Conservation (phyloP, 2,113 vertebrate species). For the Stigmatopora nigra region DNA sequence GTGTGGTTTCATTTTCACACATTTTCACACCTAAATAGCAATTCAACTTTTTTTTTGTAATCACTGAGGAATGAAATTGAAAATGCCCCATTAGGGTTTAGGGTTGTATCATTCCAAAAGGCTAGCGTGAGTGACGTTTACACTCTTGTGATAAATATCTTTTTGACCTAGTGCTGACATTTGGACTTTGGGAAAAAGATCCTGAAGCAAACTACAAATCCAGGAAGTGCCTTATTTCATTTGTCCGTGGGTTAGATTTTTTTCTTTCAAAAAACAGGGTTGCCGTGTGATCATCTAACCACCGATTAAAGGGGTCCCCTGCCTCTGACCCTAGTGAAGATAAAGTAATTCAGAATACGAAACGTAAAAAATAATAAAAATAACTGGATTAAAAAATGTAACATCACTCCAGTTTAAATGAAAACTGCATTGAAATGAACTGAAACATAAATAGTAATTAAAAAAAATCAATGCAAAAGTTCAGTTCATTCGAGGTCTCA, state of each 20-base stretch:
- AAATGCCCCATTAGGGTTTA: not conserved
- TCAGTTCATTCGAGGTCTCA: not conserved
- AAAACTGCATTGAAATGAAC: conserved; percentile 2
- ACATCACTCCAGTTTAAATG: conserved; percentile 9
- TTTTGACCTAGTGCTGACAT: conserved; percentile 8
- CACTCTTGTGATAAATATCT: conserved; percentile 6
- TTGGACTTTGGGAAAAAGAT: conserved; percentile 7
- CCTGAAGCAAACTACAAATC: conserved; percentile 2
- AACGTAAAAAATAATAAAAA: conserved; percentile 4
- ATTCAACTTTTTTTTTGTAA: not conserved
- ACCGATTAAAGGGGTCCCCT: too few relatives aligned
- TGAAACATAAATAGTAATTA: conserved; percentile 1
- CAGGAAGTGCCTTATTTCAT: not conserved
- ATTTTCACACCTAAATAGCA: not conserved
- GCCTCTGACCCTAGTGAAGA: too few relatives aligned
- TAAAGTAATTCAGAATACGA: too few relatives aligned
- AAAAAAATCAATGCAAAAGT: not conserved
- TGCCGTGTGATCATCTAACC: too few relatives aligned
- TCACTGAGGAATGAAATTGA: not conserved
- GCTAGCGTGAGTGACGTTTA: not conserved
- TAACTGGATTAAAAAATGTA: not conserved
- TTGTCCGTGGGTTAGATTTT: not conserved
- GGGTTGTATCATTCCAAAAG: too few relatives aligned
- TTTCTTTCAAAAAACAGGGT: not conserved
- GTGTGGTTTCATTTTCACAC: not conserved